phyloP scores from a whole-genome alignment of 1,140 invertebrate species.

The Tribolium madens region DNA sequence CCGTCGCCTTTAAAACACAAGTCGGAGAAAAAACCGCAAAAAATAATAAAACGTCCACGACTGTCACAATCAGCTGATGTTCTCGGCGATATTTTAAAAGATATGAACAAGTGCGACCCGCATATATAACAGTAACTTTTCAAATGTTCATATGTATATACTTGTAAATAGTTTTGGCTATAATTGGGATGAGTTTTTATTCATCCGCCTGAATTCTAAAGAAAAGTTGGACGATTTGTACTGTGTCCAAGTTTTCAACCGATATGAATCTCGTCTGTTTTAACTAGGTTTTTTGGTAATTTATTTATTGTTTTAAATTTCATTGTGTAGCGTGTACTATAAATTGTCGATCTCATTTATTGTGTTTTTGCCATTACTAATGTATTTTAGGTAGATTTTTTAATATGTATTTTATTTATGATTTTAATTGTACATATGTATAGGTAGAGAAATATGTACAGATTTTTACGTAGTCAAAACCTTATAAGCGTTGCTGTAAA shows the following conservation, averaged over 20 bases:
- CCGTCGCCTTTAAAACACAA: constrained; percentile 7
- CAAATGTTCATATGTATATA: constrained; percentile 24
- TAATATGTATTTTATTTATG: constrained; percentile 9
- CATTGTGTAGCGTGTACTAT: constrained; percentile 1
- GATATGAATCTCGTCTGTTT: neutral
- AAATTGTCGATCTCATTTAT: constrained; percentile 39
- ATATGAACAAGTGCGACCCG: constrained; percentile 61
- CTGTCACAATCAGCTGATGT: constrained; percentile 60
- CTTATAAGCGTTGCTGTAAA: constrained; percentile 52
- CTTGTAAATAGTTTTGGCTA: constrained; percentile 11
- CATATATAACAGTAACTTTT: constrained; percentile 49
- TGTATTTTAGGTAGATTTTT: constrained; percentile 17
- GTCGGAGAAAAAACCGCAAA: constrained; percentile 55
- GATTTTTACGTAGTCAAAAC: constrained; percentile 54
- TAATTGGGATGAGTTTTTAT: constrained; percentile 3
- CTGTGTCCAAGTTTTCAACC: neutral
- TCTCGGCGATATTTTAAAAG: constrained; percentile 64
- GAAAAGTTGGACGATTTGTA: neutral
- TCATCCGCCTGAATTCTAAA: constrained; percentile 29
- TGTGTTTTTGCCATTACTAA: constrained; percentile 45
- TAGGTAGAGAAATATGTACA: constrained; percentile 52
- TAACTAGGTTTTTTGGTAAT: neutral
- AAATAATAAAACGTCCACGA: constrained; percentile 58
- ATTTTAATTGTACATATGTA: constrained; percentile 52
- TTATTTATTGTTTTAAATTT: constrained; percentile 34